Conservation (phyloP, 2,888 invertebrate genomes). For the Harmothoe impar region DNA sequence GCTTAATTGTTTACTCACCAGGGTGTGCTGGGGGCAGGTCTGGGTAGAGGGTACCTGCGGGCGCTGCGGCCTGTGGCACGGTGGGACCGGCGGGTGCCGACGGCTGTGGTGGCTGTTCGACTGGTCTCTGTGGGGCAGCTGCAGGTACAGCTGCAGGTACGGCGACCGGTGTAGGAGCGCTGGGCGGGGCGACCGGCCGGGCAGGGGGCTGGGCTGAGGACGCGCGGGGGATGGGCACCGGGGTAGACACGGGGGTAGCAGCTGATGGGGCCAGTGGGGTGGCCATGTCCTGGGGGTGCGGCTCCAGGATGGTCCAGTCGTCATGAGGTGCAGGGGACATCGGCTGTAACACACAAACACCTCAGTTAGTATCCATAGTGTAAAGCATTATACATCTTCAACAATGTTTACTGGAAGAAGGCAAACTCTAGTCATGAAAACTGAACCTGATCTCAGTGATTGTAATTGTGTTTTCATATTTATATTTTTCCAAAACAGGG, state of each 20-base stretch:
- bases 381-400: too few relatives aligned
- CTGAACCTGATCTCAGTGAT: too few relatives aligned
- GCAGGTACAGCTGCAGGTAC: background rate
- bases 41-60: background rate
- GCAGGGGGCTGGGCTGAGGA: background rate
- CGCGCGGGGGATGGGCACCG: background rate
- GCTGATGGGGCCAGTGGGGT: background rate
- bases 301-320: constrained; percentile 60
- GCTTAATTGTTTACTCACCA: constrained; percentile 44
- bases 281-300: background rate
- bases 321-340: background rate
- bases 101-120: background rate
- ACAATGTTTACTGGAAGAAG: too few relatives aligned
- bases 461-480: too few relatives aligned
- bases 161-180: background rate
- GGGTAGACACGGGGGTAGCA: background rate
- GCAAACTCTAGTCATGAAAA: too few relatives aligned
- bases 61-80: background rate
- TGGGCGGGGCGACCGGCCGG: background rate
- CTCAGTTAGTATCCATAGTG: too few relatives aligned
- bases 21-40: constrained; percentile 27
- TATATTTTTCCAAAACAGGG: too few relatives aligned
- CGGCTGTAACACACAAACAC: background rate
- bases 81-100: background rate
- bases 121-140: background rate